These are phyloP conservation scores for Sebastes itinus DNA, from an alignment of 2,797 vertebrate genomes.

Conservation along the genomic window DNA sequence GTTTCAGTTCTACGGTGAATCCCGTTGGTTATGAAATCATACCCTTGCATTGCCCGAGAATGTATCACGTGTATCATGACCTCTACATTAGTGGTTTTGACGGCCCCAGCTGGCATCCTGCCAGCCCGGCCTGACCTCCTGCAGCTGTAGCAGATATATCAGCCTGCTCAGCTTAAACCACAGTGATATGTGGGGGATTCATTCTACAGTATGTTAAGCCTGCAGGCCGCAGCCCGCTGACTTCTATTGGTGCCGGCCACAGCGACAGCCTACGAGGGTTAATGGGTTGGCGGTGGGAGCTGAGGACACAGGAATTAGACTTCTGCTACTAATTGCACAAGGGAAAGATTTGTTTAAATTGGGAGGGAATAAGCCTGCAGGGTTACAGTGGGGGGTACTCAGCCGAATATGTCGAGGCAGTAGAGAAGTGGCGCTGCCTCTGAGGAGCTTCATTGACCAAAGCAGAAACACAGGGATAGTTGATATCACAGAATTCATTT, in stretches of 20 bases:
- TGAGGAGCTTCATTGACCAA: conserved; percentile 26
- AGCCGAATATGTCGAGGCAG: conserved; percentile 9
- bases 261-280: conserved; percentile 35
- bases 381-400: conserved; percentile 23
- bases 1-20: background rate
- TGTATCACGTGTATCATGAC: conserved; percentile 10
- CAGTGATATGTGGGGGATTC: conserved; percentile 65
- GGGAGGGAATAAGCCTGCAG: conserved; percentile 41
- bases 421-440: background rate
- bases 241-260: conserved; percentile 36
- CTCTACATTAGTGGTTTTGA: conserved; percentile 19
- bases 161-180: conserved; percentile 54
- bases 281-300: conserved; percentile 58
- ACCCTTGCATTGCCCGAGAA: background rate
- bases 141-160: conserved; percentile 49
- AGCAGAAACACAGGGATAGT: background rate
- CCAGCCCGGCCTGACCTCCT: conserved; percentile 33
- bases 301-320: conserved; percentile 63
- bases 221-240: conserved; percentile 41
- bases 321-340: conserved; percentile 62
- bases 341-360: conserved; percentile 58
- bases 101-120: conserved; percentile 50
- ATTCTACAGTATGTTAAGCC: conserved; percentile 42
- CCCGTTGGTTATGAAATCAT: background rate
- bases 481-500: background rate